Base-by-base conservation (phyloP, 2,888 invertebrate genomes). In the Strigamia transsilvanica region DNA sequence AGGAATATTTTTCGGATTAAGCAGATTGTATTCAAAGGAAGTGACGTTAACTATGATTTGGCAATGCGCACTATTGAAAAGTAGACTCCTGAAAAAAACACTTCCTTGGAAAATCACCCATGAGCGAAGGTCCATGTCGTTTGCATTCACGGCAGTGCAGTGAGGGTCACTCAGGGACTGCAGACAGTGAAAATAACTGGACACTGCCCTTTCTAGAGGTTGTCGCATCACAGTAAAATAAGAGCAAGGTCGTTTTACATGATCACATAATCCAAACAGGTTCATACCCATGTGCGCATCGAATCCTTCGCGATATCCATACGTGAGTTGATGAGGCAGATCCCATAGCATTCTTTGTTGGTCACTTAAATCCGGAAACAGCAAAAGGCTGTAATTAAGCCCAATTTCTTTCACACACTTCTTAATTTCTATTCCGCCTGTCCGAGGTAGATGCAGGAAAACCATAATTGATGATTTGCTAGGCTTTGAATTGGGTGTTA, bases 81-180 rank as follows among this genome's bases (percentile, higher is more conserved):
- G 80, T 12, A 80, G 27, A 7, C 56, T 21, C 15, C 80, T 23
- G n/a, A 80, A 80, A n/a, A 80, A 80, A 13, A 38, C 23, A 38
- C 80, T 80, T 46, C 80, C 80, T 38, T 80, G 80, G 23, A 80
- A 80, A 38, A 80, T 80, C 13, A 80, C 38, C 80, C 80, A 80
- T 7, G 46, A 46, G 2, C 80, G 56, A 15, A 80, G n/a, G 56
- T 23, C 27, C 23, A 80, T 38, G 13, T 80, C 51, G 32, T 80
- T 80, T 23, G 80, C 80, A 51, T 56, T 46, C 6, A 80, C 51
- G 9, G 41, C 80, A 3, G 15, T 56, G 32, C 80, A 80, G 27
- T 51, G 27, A 0, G 80, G 80, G 56, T 80, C 80, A 27, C 80
- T 56, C 15, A 80, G n/a, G 2, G 56, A 23, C 27, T 56, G n/a